Base-by-base conservation (phyloP, 2,888 invertebrate species). In the Trichacis sp. region DNA sequence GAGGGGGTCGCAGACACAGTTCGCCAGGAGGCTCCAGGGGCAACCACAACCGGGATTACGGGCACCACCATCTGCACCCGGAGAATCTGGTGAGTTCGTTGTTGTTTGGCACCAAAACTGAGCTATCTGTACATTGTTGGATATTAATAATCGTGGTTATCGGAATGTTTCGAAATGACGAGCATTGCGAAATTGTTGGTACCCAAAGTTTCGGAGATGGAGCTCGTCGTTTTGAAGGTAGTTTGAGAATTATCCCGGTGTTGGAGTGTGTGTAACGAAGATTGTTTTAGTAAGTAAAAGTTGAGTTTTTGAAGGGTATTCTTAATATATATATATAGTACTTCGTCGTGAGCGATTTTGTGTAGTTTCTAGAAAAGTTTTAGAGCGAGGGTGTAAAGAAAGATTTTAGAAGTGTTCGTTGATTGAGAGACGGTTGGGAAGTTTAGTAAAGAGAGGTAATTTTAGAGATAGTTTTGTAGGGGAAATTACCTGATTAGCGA, bases 21-120 rank as follows among this genome's bases (percentile, higher is more conserved):
- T 91, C 91, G 68, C 91, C 91, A 47, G 90, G 90, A 64, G 90
- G 90, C 76, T 90, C 91, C 19, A 85, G 90, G 72, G 88, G 90
- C 71, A 91, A 90, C 81, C 89, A 89, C 83, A 88, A 89, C 45
- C 88, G 83, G 24, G 82, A 83, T 53, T 83, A 82, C 71, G 66
- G 73, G 6, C 82, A 81, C 65, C 81, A 80, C 65, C 75, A 74
- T 65, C 75, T 83, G 47, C 84, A 81, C 71, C 76, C 83, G 57
- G 84, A 84, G 64, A 85, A 84, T 77, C 78, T 85, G 84, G 85
- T 85, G 77, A 85, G 85, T 82, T 53, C 5, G 20, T 43, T 19
- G 24, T 8, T 24, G 24, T 24, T 24, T 24, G 24, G 4, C 24
- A 3, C 4, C 24, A n/a, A n/a, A 24, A 8, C 8, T 24, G 24